Base-by-base conservation (phyloP, 2,113 vertebrate species). In the Rhineura floridana region DNA sequence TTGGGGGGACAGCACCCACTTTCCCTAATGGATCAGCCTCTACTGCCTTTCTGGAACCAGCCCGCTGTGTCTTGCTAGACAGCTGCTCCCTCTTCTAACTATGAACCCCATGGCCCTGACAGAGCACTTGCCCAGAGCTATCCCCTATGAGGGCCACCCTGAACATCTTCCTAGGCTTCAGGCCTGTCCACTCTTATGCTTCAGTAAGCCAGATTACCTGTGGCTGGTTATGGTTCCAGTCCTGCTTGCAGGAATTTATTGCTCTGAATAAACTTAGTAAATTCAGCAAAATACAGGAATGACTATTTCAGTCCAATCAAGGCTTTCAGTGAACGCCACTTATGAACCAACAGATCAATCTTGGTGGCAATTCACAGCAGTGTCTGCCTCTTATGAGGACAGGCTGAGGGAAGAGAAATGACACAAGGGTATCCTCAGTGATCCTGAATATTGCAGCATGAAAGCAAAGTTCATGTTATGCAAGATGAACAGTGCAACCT, bases 311-410 rank as follows among this genome's bases (percentile, higher is more conserved):
- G 88, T 89, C 63, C 75, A 76, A 0, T 42, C 70, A 86, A 55
- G 88, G 87, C 48, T 89, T 59, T 77, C 91, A 89, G 55, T 30
- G 67, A 50, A 11, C 77, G 10, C 86, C 87, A 86, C 62, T 88
- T 90, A 93, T 86, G 46, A 90, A 85, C 65, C 78, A 72, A 85
- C 83, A 89, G 46, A 84, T 90, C 39, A 84, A 89, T 79, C 87
- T 28, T 92, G 87, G 81, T 17, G n/a, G 28, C 85, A 89, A 44
- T 78, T 75, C 59, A 82, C 80, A 79, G 88, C 76, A 77, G 1
- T 69, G 33, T 59, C 73, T 65, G 52, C 42, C 6, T 39, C 59
- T 69, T 62, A 70, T 7, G 83, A 79, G 42, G 93, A 67, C 63
- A 77, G 87, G 84, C 82, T 17, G 81, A 92, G 75, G 70, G 70